Evolutionary conservation across 2,888 invertebrate genomes (phyloP), one percentile per base, ranked within the genome.

Genomic region (Anorthoa munda): DNA sequence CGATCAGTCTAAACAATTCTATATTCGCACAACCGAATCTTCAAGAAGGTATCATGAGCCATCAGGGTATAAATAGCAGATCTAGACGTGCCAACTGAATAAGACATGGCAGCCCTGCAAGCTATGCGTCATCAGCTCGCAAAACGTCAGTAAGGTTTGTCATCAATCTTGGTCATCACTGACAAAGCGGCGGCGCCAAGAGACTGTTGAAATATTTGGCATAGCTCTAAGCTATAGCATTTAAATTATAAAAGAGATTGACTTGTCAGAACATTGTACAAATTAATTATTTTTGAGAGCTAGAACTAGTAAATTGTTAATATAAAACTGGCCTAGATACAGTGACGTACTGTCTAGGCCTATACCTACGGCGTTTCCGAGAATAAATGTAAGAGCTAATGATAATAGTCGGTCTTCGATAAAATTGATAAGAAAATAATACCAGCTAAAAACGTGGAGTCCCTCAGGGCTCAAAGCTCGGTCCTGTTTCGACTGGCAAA

Each of bases 41-140:
- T 74, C 63, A 61, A 74, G 66, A 67, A 81, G 55, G 53, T 67
- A 48, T n/a, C 39, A 77, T 71, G 46, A 79, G 46, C 26, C 56
- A 39, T 50, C 26, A 59, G 31, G 55, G 12, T 75, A 74, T 65
- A 72, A 50, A 53, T 81, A 81, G 69, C 51, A 15, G 50, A 60
- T 58, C 58, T 53, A 67, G 63, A 74, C 39, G 66, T 67, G 69
- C 66, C 77, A 72, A 61, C 50, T 58, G 60, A 48, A 59, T 39
- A 48, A 64, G 45, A 45, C 17, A 69, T 51, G 84, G 18, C 31
- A 26, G 48, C n/a, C 17, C 66, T 60, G 63, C 58, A 59, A 65
- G n/a, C 39, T 48, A 53, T 80, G 66, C 55, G 81, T 80, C 80
- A 68, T 58, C 63, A 59, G 45, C 18, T 53, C 21, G 45, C 59